Percentiles rank a stretch among this genome's conserved stretches.
Conservation (phyloP, 2,113 vertebrate species). For the Mellivora capensis region DNA sequence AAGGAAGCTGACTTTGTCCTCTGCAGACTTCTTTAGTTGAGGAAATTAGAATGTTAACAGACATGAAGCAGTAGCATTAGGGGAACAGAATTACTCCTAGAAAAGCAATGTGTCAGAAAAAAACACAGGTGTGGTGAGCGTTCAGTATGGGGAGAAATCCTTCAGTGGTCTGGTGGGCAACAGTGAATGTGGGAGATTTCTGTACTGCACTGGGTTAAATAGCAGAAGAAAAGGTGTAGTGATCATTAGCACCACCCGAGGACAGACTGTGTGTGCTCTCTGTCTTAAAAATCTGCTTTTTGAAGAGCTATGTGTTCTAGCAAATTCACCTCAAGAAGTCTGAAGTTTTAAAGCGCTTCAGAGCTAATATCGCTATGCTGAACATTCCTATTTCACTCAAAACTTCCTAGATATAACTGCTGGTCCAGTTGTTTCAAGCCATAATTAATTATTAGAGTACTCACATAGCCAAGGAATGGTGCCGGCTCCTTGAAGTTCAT, state of each 20-base stretch:
- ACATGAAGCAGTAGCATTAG: neutral
- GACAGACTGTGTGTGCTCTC: neutral
- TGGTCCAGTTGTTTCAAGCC: neutral
- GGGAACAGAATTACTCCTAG: neutral
- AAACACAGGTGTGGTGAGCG: accelerated
- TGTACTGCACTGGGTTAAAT: accelerated
- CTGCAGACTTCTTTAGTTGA: neutral
- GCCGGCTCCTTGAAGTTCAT: neutral
- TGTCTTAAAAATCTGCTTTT: neutral
- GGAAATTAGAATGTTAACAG: neutral
- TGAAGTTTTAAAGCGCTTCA: neutral
- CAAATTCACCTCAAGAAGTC: neutral
- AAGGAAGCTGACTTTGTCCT: neutral
- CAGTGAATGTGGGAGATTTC: accelerated
- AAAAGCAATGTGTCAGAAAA: accelerated
- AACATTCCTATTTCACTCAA: accelerated
- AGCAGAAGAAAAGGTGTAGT: accelerated
- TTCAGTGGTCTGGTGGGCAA: neutral
- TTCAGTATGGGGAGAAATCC: neutral
- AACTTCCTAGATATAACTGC: accelerated
- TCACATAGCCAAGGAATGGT: accelerated
- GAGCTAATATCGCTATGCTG: accelerated
- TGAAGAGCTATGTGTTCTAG: neutral
- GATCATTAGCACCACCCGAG: accelerated
- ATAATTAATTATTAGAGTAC: neutral